Evolutionary conservation across 1,140 invertebrate species (phyloP).

Genomic region (Aricia agestis): DNA sequence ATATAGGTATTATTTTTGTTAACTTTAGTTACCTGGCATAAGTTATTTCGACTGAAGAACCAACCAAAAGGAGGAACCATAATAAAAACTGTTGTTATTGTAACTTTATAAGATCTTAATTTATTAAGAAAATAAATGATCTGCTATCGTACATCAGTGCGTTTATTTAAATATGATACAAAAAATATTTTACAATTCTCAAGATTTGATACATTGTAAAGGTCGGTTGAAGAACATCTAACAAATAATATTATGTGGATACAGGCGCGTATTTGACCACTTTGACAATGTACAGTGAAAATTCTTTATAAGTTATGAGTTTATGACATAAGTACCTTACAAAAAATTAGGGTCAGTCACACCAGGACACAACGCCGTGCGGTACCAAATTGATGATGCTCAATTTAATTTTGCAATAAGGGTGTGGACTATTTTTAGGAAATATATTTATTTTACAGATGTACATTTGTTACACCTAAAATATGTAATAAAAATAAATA

Average conservation of each 20-base stretch:
- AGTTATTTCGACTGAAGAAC: not conserved
- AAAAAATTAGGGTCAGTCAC: not conserved
- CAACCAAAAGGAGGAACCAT: not conserved
- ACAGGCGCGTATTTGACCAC: not conserved
- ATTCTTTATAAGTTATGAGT: not conserved
- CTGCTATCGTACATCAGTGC: not conserved
- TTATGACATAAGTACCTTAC: too few species aligned
- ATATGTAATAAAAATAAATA: too few species aligned
- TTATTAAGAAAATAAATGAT: not conserved
- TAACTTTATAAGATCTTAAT: not conserved
- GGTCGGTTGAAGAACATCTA: not conserved
- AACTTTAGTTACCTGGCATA: not conserved
- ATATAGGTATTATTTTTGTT: not conserved
- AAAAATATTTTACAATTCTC: not conserved
- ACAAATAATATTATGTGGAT: not conserved
- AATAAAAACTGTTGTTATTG: not conserved
- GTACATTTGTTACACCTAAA: too few species aligned
- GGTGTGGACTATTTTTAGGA: too few species aligned
- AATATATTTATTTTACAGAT: too few species aligned
- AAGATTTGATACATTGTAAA: slow-evolving; percentile 3
- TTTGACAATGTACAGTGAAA: not conserved
- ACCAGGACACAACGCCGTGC: too few species aligned
- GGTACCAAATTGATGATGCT: too few species aligned
- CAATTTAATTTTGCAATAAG: too few species aligned
- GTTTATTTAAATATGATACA: slow-evolving; percentile 1